A percentile compares a stretch with the other conserved stretches of the same genome.
Conservation (phyloP, 1,140 invertebrate genomes). For the Cydia strobilella region DNA sequence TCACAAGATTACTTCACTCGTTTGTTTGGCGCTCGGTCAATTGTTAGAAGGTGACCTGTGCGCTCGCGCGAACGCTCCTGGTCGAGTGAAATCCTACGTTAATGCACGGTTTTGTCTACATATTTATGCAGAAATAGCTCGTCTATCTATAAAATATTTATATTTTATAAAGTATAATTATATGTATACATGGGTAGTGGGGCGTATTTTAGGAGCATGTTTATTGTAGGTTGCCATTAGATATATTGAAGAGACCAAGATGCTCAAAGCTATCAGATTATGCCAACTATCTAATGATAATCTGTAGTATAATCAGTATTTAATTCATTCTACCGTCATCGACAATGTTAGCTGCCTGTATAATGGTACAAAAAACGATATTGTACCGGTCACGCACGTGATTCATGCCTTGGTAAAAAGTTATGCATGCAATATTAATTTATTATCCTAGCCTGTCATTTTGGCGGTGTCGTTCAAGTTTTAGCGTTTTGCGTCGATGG, state of each 20-base stretch:
- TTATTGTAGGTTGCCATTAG: too few relatives aligned
- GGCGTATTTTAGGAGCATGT: too few relatives aligned
- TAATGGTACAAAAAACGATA: neutral
- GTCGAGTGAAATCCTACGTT: neutral
- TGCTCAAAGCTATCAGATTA: too few relatives aligned
- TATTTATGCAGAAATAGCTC: neutral
- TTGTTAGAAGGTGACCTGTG: slow-evolving; percentile 27
- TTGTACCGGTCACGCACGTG: neutral
- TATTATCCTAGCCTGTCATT: neutral
- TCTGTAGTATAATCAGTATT: neutral
- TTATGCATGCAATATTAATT: neutral
- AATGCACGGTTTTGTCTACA: neutral
- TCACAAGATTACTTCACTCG: neutral
- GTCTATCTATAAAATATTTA: too few relatives aligned
- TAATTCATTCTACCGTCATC: neutral
- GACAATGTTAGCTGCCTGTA: neutral
- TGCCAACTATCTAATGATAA: too few relatives aligned
- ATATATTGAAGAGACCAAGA: too few relatives aligned
- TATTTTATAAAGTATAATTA: too few relatives aligned
- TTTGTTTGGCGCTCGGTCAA: slow-evolving; percentile 27
- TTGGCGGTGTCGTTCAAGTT: neutral
- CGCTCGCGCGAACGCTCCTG: neutral
- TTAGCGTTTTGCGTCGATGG: neutral
- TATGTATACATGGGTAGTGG: too few relatives aligned
- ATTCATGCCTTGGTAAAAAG: slow-evolving; percentile 5